phyloP scores from a whole-genome alignment of 2,113 vertebrate species.

The Rhegmatorhina hoffmannsi region DNA sequence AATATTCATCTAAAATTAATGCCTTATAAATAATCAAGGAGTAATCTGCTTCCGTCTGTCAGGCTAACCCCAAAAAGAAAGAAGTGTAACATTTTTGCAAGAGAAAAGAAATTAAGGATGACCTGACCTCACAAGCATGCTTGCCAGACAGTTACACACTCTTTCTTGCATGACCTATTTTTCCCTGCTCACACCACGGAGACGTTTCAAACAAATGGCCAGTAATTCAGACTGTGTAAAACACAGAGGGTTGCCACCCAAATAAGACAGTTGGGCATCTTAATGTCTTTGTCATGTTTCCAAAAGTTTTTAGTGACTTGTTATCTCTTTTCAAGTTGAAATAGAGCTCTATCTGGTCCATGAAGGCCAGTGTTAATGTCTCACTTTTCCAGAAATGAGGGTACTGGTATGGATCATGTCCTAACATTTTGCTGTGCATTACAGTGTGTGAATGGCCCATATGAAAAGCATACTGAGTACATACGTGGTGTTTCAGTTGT shows the following conservation, averaged over 20 bases:
- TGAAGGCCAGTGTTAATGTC: background rate
- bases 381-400: background rate
- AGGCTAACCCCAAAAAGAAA: constrained; percentile 65
- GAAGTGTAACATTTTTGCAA: constrained; percentile 42
- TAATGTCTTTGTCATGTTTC: background rate
- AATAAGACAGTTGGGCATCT: constrained; percentile 6
- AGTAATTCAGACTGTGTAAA: background rate
- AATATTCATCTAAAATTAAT: constrained; percentile 74
- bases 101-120: constrained; percentile 60
- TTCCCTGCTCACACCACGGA: constrained; percentile 7
- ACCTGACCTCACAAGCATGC: constrained; percentile 43
- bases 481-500: background rate
- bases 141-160: constrained; percentile 38
- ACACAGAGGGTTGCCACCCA: constrained; percentile 14
- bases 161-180: constrained; percentile 51
- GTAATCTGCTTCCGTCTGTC: constrained; percentile 66
- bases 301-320: background rate
- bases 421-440: background rate
- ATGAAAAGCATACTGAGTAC: background rate
- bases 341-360: background rate
- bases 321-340: background rate
- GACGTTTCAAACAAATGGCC: constrained; percentile 1
- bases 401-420: background rate
- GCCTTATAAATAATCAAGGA: constrained; percentile 73
- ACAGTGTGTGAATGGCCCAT: rapidly evolving